A percentile compares a stretch with the other conserved stretches of the same genome.
Evolutionary conservation across 1,140 invertebrate species (phyloP).

Genomic region (Euborellia annulipes): DNA sequence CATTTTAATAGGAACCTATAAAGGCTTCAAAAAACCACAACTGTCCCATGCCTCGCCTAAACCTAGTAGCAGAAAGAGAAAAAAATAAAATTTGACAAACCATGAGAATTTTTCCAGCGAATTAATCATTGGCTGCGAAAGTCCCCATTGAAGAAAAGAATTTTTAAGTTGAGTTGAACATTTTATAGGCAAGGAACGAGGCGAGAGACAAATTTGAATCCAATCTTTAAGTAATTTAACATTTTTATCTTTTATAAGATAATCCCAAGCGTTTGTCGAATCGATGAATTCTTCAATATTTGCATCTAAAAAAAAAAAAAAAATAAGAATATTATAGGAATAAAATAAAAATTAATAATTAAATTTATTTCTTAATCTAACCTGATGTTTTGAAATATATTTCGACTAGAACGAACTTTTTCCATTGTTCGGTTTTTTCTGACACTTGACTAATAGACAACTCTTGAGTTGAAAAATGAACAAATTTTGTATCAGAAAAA

Average conservation of each 20-base stretch:
- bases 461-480: conserved; percentile 16
- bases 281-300: conserved; percentile 24
- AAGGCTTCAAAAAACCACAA: too few species aligned
- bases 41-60: too few species aligned
- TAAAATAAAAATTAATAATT: conserved; percentile 1
- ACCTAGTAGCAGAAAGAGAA: too few species aligned
- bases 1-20: too few species aligned
- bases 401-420: conserved; percentile 22
- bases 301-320: conserved; percentile 20
- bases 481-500: conserved; percentile 16
- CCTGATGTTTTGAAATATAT: conserved; percentile 20
- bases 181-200: conserved; percentile 26
- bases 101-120: too few species aligned
- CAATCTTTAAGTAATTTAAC: neutral
- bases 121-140: too few species aligned
- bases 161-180: neutral
- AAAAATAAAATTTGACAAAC: too few species aligned
- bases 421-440: conserved; percentile 19
- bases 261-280: conserved; percentile 34
- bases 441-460: conserved; percentile 23
- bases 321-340: conserved; percentile 1
- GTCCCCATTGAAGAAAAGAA: too few species aligned
- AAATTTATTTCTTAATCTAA: too few species aligned
- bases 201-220: conserved; percentile 33
- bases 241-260: conserved; percentile 32